phyloP scores from a whole-genome alignment of 2,888 invertebrate species.

The Esperia sulphurella region DNA sequence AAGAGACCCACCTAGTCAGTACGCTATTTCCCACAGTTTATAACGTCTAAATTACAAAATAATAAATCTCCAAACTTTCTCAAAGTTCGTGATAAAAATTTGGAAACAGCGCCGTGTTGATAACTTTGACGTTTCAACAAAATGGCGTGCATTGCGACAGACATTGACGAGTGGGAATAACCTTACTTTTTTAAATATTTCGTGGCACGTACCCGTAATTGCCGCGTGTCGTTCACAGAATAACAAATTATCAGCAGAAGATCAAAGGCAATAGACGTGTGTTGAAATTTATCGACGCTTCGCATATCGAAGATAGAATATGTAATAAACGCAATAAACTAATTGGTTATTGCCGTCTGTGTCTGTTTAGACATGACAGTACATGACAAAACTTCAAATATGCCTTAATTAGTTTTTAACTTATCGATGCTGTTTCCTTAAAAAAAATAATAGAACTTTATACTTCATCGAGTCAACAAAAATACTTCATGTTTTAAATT shows the following conservation, averaged over 20 bases:
- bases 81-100: background rate
- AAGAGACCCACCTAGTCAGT: too few relatives aligned
- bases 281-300: conserved; percentile 70
- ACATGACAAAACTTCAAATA: too few relatives aligned
- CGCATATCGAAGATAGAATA: conserved; percentile 56
- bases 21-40: too few relatives aligned
- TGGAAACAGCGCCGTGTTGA: conserved; percentile 36
- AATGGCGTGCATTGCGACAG: conserved; percentile 13
- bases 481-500: too few relatives aligned
- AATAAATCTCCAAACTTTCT: background rate
- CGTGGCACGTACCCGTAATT: conserved; percentile 70
- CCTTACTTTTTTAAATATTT: conserved; percentile 53
- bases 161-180: conserved; percentile 8
- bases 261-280: conserved; percentile 75
- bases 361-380: background rate
- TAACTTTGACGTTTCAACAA: conserved; percentile 27
- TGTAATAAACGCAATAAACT: conserved; percentile 39
- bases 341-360: conserved; percentile 36
- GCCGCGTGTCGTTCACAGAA: conserved; percentile 59
- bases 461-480: too few relatives aligned
- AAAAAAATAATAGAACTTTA: too few relatives aligned
- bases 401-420: too few relatives aligned
- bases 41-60: too few relatives aligned
- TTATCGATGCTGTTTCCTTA: too few relatives aligned
- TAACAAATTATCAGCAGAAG: conserved; percentile 66